phyloP scores from a whole-genome alignment of 2,113 vertebrate genomes.

The Pituophis catenifer region DNA sequence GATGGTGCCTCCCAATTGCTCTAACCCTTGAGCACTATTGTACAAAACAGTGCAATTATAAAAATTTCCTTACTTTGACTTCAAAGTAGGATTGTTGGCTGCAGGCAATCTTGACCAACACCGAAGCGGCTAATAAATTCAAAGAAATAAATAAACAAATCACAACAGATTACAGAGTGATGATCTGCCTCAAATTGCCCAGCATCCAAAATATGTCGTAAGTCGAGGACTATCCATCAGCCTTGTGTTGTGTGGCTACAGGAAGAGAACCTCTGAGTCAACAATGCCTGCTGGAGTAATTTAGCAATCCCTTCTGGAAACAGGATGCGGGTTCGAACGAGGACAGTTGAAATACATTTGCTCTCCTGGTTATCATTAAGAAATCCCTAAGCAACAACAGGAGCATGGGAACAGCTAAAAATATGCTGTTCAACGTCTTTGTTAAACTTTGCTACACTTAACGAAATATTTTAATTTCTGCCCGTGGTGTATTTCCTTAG shows the following conservation, averaged over 20 bases:
- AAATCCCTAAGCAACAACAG: not conserved
- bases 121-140: not conserved
- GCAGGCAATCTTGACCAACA: not conserved
- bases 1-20: not conserved
- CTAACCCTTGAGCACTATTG: not conserved
- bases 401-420: not conserved
- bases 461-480: not conserved
- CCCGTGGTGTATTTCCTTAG: too few species aligned
- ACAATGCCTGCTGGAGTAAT: not conserved
- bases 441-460: not conserved
- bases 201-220: too few species aligned
- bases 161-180: not conserved
- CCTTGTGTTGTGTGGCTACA: too few species aligned
- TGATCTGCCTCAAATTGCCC: not conserved
- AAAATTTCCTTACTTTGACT: not conserved
- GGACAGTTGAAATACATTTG: not conserved
- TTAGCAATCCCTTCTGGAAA: not conserved
- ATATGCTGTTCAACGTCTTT: too few species aligned
- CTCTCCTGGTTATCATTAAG: not conserved
- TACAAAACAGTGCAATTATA: not conserved
- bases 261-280: too few species aligned
- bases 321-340: not conserved
- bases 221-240: too few species aligned
- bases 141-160: not conserved
- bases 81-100: not conserved